These are phyloP conservation scores for Metopia argyrocephala DNA, from an alignment of 2,888 invertebrate genomes.

Conservation along the genomic window DNA sequence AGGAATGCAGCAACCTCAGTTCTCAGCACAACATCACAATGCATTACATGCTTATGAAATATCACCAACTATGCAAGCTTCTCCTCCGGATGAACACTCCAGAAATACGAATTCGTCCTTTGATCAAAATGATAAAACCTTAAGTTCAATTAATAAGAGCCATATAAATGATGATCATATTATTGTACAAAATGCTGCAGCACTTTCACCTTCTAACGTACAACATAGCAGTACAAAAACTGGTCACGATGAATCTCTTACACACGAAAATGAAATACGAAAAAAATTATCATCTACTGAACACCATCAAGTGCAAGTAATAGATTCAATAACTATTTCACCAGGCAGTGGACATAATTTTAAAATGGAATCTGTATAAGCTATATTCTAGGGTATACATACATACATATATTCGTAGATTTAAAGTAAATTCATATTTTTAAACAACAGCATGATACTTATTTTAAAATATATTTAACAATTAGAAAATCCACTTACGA, in stretches of 20 bases:
- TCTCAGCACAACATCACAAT: slow-evolving; percentile 65
- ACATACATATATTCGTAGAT: slow-evolving; percentile 8
- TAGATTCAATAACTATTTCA: slow-evolving; percentile 77
- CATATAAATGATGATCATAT: slow-evolving; percentile 58
- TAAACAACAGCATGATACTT: background rate
- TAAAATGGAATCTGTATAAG: slow-evolving; percentile 78
- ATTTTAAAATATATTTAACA: background rate
- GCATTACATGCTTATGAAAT: slow-evolving; percentile 69
- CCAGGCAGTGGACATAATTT: slow-evolving; percentile 75
- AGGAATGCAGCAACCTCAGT: slow-evolving; percentile 61
- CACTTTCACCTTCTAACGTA: slow-evolving; percentile 67
- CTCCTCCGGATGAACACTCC: slow-evolving; percentile 40
- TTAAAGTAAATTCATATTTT: slow-evolving; percentile 20
- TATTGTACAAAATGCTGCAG: slow-evolving; percentile 62
- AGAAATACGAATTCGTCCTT: slow-evolving; percentile 55
- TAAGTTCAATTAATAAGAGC: slow-evolving; percentile 50
- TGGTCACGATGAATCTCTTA: slow-evolving; percentile 13
- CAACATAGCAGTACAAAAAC: slow-evolving; percentile 41
- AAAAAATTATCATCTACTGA: slow-evolving; percentile 56
- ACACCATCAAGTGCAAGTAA: slow-evolving; percentile 72
- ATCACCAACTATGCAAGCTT: slow-evolving; percentile 38
- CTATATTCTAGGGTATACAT: slow-evolving; percentile 3
- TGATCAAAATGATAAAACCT: slow-evolving; percentile 65
- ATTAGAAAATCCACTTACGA: background rate
- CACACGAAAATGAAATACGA: slow-evolving; percentile 38